Evolutionary conservation across 30 jellyfish, hydroid and myxozoan species (phyloP).

Genomic region (Morbakka virulenta): DNA sequence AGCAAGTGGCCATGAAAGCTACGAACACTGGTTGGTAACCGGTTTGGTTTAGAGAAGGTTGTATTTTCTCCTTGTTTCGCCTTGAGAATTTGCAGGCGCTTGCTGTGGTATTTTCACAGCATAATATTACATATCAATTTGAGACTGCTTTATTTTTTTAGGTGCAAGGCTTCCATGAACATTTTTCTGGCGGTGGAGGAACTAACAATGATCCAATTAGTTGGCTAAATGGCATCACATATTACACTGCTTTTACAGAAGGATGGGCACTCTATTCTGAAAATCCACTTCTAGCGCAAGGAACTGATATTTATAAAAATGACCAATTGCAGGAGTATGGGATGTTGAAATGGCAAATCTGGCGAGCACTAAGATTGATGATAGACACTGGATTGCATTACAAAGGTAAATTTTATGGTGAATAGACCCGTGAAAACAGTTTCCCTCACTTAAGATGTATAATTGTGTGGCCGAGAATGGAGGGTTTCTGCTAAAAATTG

Average conservation of each 20-base stretch:
- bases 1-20: too few species aligned
- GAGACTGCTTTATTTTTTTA: background rate
- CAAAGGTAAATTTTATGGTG: conserved; percentile 67
- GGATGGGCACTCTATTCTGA: conserved; percentile 99
- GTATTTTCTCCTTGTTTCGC: too few species aligned
- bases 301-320: conserved; percentile 60
- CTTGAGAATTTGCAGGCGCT: background rate
- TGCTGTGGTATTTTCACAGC: background rate
- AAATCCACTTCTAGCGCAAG: conserved; percentile 88
- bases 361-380: conserved; percentile 92
- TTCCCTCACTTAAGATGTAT: background rate
- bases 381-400: conserved; percentile 92
- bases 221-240: conserved; percentile 78
- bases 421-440: background rate
- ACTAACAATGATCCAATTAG: conserved; percentile 70
- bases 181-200: conserved; percentile 66
- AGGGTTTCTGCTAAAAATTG: background rate
- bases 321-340: conserved; percentile 79
- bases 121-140: background rate
- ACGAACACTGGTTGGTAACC: too few species aligned
- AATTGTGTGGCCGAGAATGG: too few species aligned
- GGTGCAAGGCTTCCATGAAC: conserved; percentile 95
- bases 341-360: conserved; percentile 92
- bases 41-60: too few species aligned
- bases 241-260: conserved; percentile 94